Conservation (phyloP, 2,888 invertebrate species). For the Torymus aiolomorphi region DNA sequence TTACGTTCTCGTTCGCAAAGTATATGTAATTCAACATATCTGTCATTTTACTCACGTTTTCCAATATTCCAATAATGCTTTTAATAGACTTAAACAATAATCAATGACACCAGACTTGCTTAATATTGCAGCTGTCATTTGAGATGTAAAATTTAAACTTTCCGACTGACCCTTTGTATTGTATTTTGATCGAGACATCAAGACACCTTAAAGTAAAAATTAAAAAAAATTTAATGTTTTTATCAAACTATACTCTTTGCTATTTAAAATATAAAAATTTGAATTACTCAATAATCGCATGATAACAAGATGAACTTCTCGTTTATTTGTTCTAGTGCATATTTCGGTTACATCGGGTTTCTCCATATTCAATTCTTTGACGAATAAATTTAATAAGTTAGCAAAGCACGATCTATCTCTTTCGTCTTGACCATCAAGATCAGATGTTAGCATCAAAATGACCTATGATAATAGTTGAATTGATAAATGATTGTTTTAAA, state of each 20-base stretch:
- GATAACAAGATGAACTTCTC: constrained; percentile 92
- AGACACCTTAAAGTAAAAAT: constrained; percentile 77
- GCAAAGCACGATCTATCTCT: constrained; percentile 87
- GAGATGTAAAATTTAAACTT: constrained; percentile 80
- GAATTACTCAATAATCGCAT: constrained; percentile 88
- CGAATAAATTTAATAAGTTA: constrained; percentile 83
- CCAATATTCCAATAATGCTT: constrained; percentile 87
- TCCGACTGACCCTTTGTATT: constrained; percentile 73
- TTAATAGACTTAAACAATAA: constrained; percentile 84
- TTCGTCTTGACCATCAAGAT: constrained; percentile 90
- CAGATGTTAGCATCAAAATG: constrained; percentile 91
- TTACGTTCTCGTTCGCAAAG: neutral
- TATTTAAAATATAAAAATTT: neutral
- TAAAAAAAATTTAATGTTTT: neutral
- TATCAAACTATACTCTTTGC: neutral
- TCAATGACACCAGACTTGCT: constrained; percentile 84
- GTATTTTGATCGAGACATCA: constrained; percentile 86
- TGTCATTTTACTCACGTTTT: constrained; percentile 75
- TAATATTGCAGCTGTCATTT: constrained; percentile 83
- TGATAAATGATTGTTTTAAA: constrained; percentile 33
- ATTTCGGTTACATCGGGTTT: constrained; percentile 78
- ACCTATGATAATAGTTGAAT: constrained; percentile 77
- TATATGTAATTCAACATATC: neutral
- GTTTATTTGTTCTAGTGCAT: constrained; percentile 82
- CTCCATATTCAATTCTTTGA: constrained; percentile 84